These are phyloP conservation scores for Seriola aureovittata DNA, from an alignment of 2,113 vertebrate genomes.

Conservation along the genomic window DNA sequence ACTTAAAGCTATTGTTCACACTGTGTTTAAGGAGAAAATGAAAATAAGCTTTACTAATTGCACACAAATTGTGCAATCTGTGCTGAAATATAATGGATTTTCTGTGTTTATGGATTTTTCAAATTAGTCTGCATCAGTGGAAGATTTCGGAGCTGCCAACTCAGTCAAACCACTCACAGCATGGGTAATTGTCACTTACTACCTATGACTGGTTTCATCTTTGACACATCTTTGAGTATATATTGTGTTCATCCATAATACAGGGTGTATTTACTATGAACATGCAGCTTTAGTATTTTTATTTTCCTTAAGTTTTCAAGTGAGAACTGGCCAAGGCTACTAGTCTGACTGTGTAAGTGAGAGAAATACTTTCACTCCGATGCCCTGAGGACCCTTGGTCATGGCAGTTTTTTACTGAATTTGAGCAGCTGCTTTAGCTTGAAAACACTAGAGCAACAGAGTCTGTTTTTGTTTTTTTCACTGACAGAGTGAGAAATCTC, in stretches of 20 bases:
- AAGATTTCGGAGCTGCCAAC: not conserved
- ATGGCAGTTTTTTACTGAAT: not conserved
- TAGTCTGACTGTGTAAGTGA: not conserved
- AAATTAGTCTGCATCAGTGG: not conserved
- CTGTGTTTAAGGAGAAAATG: not conserved
- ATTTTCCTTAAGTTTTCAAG: not conserved
- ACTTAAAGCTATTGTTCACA: not conserved
- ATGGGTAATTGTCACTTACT: not conserved
- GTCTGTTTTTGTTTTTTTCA: not conserved
- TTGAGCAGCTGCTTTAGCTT: not conserved
- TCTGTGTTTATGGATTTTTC: not conserved
- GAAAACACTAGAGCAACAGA: not conserved
- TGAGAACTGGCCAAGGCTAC: not conserved
- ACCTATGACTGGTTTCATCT: not conserved
- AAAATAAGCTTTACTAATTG: not conserved
- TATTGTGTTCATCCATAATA: not conserved
- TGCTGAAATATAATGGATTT: not conserved
- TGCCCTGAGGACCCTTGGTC: not conserved
- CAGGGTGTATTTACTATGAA: not conserved
- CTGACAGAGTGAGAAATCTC: not conserved
- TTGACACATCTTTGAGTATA: not conserved
- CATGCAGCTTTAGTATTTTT: not conserved
- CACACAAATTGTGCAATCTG: not conserved
- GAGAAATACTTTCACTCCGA: not conserved
- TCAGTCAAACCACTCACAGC: not conserved